Evolutionary conservation across 1,140 invertebrate genomes (phyloP).

Genomic region (Cecropterus lyciades): DNA sequence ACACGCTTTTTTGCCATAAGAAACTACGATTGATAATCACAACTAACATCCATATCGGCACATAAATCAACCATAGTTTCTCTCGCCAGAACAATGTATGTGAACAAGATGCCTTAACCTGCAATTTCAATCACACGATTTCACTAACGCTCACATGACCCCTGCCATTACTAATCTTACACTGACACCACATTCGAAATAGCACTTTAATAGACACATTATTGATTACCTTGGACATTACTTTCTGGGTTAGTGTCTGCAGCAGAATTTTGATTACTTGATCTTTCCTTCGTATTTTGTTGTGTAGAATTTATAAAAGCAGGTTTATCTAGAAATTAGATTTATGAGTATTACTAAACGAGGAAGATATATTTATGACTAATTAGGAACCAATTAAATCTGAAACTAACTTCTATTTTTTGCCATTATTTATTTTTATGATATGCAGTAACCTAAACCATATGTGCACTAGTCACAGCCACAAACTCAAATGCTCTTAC

Average conservation of each 20-base stretch:
- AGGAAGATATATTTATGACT: too few species aligned
- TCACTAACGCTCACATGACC: too few species aligned
- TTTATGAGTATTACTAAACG: too few species aligned
- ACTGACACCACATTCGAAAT: background rate
- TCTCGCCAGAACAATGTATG: too few species aligned
- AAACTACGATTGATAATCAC: too few species aligned
- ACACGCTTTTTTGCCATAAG: too few species aligned
- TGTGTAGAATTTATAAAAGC: constrained; percentile 58
- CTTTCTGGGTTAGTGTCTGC: constrained; percentile 54
- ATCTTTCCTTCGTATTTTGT: constrained; percentile 54
- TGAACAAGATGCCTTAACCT: too few species aligned
- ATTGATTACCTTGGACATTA: constrained; percentile 56
- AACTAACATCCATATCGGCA: too few species aligned
- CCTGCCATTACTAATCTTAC: too few species aligned
- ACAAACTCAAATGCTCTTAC: constrained; percentile 2
- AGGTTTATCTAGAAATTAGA: constrained; percentile 54
- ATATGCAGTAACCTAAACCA: too few species aligned
- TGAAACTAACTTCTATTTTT: constrained; percentile 31
- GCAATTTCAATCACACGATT: too few species aligned
- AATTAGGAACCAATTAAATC: background rate
- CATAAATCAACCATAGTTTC: too few species aligned
- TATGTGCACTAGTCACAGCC: background rate
- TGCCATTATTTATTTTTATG: constrained; percentile 20
- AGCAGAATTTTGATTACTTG: constrained; percentile 35
- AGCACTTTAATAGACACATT: background rate